Evolutionary conservation across 2,113 vertebrate species (phyloP), one percentile per base, ranked within the genome.

Genomic region (Muntiacus reevesi): DNA sequence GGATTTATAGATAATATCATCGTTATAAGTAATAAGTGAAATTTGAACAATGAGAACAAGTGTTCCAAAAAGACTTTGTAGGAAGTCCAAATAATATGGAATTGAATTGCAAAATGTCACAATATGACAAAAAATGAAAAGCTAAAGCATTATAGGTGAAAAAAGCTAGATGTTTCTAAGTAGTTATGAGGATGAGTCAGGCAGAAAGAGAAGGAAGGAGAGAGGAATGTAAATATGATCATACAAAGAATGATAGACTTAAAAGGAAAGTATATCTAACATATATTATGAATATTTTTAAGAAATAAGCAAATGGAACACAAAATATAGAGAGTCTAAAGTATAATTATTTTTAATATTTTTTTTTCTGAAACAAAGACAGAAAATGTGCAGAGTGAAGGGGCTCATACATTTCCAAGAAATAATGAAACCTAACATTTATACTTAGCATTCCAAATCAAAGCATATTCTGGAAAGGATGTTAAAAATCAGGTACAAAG

Each of bases 401-500:
- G 2, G 1, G 1, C 33, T 91, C 27, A 85, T 15, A 87, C 33
- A 52, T 59, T 85, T 57, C 45, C 19, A 90, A 90, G n/a, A 85
- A 96, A 84, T 94, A 89, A 87, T 95, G 71, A 78, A 87, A 57
- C 4, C 19, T 59, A 82, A 57, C 43, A 64, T 74, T 91, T 28
- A 81, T 50, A 57, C 8, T 7, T 89, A 83, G 28, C 55, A 94
- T 81, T 90, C 10, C 14, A 96, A 96, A 95, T 85, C 47, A 94
- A 95, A 95, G 81, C 5, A 54, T 67, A 74, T 27, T 95, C 54
- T 78, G 40, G 5, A 55, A 88, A 52, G 74, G 30, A 88, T 89
- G 10, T 79, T 94, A 89, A 76, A 87, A 88, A 87, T 90, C 40
- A 96, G 85, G 3, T 81, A 85, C 81, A 85, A 82, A 95, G 59